Conservation (phyloP, 2,797 vertebrate species). For the Tympanoctomys barrerae region DNA sequence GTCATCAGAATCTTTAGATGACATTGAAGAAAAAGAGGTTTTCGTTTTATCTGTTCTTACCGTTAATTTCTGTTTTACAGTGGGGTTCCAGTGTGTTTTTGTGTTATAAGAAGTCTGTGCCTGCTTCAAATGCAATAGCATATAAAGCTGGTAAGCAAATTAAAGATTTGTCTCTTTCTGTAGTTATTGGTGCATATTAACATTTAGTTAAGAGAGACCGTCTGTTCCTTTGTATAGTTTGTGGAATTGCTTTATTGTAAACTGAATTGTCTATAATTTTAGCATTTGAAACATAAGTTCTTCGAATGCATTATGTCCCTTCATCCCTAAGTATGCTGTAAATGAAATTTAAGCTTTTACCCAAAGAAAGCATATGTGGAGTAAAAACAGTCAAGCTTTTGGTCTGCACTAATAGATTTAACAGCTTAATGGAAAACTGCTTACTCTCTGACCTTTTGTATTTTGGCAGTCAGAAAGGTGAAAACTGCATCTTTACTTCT, state of each 20-base stretch:
- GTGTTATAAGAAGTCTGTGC: slow-evolving; percentile 99
- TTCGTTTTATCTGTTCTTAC: slow-evolving; percentile 66
- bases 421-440: slow-evolving; percentile 50
- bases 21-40: slow-evolving; percentile 24
- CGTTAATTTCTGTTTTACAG: slow-evolving; percentile 90
- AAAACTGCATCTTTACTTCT: slow-evolving; percentile 81
- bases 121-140: slow-evolving; percentile 96
- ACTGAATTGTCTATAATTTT: slow-evolving; percentile 56
- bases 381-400: slow-evolving; percentile 47
- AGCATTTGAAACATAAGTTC: slow-evolving; percentile 58
- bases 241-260: slow-evolving; percentile 28
- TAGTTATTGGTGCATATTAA: slow-evolving; percentile 22
- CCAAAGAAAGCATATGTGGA: slow-evolving; percentile 58
- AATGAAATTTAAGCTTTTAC: slow-evolving; percentile 64
- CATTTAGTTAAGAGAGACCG: slow-evolving; percentile 54
- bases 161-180: neutral
- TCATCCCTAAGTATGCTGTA: neutral
- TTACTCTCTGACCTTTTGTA: slow-evolving; percentile 71
- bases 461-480: slow-evolving; percentile 71
- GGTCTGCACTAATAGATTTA: slow-evolving; percentile 63
- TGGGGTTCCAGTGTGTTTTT: slow-evolving; percentile 99
- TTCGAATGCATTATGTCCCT: slow-evolving; percentile 43
- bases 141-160: slow-evolving; percentile 97
- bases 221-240: slow-evolving; percentile 31
- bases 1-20: slow-evolving; percentile 37